Percentiles rank a stretch among this genome's conserved stretches.
phyloP scores from a whole-genome alignment of 2,797 vertebrate species.

The Rousettus madagascariensis region DNA sequence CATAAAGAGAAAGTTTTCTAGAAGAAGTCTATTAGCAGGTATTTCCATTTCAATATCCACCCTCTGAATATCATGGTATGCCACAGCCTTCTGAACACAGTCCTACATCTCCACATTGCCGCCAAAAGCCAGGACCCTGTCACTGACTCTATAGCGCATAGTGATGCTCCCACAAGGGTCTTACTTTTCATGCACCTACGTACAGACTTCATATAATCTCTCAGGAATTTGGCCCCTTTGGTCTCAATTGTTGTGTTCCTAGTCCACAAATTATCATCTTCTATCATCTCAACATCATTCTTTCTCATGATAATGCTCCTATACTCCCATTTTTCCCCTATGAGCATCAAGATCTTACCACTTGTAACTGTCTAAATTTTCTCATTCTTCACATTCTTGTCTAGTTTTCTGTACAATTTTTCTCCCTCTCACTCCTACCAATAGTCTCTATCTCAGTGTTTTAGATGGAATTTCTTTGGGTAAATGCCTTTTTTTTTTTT shows the following conservation, averaged over 20 bases:
- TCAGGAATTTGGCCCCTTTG: not conserved
- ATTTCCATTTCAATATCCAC: not conserved
- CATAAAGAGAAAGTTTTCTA: not conserved
- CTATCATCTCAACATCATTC: not conserved
- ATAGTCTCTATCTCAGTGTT: not conserved
- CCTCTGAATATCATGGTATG: not conserved
- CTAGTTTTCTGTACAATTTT: not conserved
- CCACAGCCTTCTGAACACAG: not conserved
- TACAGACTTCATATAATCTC: not conserved
- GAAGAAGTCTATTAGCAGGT: not conserved
- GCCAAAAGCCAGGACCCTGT: not conserved
- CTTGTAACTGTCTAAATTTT: not conserved
- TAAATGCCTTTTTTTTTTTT: not conserved
- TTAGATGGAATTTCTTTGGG: not conserved
- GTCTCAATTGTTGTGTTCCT: not conserved
- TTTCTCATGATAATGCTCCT: not conserved
- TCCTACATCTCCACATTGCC: not conserved
- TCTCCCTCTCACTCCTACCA: not conserved
- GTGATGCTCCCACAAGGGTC: not conserved
- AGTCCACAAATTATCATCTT: not conserved
- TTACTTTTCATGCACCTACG: not conserved
- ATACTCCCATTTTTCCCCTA: not conserved
- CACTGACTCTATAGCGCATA: not conserved
- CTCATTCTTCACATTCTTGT: not conserved
- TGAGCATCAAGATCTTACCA: not conserved